Conservation (phyloP, 2,113 vertebrate species). For the Rallus limicola region DNA sequence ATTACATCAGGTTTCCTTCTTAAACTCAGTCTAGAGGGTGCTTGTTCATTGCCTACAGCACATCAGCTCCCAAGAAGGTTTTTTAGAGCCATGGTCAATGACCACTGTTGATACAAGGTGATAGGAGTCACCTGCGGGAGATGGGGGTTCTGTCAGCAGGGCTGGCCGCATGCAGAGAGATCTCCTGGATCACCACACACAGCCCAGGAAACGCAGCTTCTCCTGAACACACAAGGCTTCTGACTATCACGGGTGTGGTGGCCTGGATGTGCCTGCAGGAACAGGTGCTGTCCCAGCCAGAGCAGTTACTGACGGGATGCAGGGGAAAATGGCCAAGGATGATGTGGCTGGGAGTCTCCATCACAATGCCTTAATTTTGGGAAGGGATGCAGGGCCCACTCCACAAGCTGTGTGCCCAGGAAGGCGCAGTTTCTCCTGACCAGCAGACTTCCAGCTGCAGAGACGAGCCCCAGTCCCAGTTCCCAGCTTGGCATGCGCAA, state of each 20-base stretch:
- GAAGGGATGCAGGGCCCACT: neutral
- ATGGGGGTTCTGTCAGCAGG: neutral
- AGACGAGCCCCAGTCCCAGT: neutral
- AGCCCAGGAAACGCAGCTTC: neutral
- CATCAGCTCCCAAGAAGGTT: neutral
- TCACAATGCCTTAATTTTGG: neutral
- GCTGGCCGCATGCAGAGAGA: neutral
- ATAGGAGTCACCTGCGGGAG: accelerated
- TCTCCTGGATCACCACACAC: neutral
- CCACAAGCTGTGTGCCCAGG: neutral
- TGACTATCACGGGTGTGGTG: too few species aligned
- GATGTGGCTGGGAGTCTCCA: neutral
- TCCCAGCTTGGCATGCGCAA: neutral
- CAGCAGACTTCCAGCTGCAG: neutral
- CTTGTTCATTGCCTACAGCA: neutral
- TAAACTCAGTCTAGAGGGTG: neutral
- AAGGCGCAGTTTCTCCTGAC: neutral
- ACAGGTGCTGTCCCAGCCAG: neutral
- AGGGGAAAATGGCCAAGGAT: neutral
- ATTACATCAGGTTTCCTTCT: slow-evolving; percentile 1
- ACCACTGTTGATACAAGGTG: neutral
- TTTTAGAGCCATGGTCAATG: neutral
- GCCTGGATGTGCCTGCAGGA: neutral
- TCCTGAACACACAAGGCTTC: neutral
- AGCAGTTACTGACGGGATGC: neutral